Evolutionary conservation across 2,888 invertebrate genomes (phyloP), one percentile per base, ranked within the genome.

Genomic region (Mesorhabditis belari): DNA sequence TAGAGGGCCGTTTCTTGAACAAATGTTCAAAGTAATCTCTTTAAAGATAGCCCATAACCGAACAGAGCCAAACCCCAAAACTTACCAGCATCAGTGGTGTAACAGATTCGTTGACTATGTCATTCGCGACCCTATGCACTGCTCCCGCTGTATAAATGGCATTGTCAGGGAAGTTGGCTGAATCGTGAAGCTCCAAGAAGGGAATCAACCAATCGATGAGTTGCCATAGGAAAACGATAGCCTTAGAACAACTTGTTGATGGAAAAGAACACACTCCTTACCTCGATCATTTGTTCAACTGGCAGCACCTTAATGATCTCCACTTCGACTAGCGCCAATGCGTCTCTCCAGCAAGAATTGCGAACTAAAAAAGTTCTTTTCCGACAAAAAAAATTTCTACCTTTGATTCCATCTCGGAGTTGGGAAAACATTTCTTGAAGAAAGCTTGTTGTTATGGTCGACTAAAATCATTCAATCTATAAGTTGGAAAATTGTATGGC

Each of bases 131-230:
- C n/a, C 61, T 57, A 5, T 69, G 64, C 25, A 68, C 61, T 6
- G 63, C 58, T 19, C 60, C 61, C 1, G 67, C 62, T 4, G 60
- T 67, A 24, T 65, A 57, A 21, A 69, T 60, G 3, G 67, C 65
- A 55, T 71, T 71, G 23, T 65, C 62, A 0, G 71, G 71, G 66
- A 69, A 71, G 23, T 66, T 60, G n/a, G 44, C 17, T 4, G 61
- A 23, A 21, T 64, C 67, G 5, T 63, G 58, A 19, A 51, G 26
- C 28, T 67, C 67, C 29, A 67, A 55, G 12, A 54, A 54, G 0
- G 54, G 51, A 17, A 67, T 62, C 6, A 67, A 35, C 0, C 52
- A 17, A 2, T 35, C 29, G 6, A 64, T 49, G 12, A 67, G 57
- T 3, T 28, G 28, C 44, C 44, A 35, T n/a, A 35, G 44, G 12